Conservation (phyloP, 2,113 vertebrate genomes). For the Oostethus manadensis region DNA sequence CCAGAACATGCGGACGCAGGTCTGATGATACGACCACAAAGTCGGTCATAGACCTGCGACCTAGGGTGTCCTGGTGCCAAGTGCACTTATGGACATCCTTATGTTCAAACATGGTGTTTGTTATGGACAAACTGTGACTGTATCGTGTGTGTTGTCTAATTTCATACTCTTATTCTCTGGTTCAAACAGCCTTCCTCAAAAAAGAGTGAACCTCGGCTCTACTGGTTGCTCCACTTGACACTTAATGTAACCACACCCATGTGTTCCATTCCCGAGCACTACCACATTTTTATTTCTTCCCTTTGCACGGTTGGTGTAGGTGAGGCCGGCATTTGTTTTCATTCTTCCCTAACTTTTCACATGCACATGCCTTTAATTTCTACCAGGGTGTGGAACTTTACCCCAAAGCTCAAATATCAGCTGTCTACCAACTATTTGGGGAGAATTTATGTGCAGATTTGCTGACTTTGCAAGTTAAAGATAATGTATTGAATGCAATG, state of each 20-base stretch:
- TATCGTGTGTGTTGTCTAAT: background rate
- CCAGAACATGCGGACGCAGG: too few species aligned
- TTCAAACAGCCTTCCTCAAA: background rate
- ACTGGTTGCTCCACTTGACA: slow-evolving; percentile 4
- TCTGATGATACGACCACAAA: too few species aligned
- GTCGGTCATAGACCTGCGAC: too few species aligned
- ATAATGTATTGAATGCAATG: background rate
- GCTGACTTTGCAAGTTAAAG: background rate
- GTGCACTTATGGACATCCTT: too few species aligned
- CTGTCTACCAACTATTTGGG: slow-evolving; percentile 24
- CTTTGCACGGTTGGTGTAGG: slow-evolving; percentile 20
- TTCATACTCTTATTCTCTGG: background rate
- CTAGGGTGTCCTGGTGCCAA: too few species aligned
- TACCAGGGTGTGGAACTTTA: slow-evolving; percentile 58
- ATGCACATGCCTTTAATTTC: slow-evolving; percentile 59
- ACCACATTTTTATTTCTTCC: background rate
- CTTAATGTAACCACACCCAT: slow-evolving; percentile 11
- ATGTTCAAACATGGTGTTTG: too few species aligned
- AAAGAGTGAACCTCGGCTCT: slow-evolving; percentile 11
- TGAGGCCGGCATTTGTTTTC: slow-evolving; percentile 49
- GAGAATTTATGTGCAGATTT: slow-evolving; percentile 25
- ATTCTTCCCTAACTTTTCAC: slow-evolving; percentile 56
- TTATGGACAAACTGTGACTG: too few species aligned
- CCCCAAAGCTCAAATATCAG: slow-evolving; percentile 41
- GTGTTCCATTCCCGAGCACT: slow-evolving; percentile 11